These are phyloP conservation scores for Strix uralensis DNA, from an alignment of 2,113 vertebrate genomes.

Conservation along the genomic window DNA sequence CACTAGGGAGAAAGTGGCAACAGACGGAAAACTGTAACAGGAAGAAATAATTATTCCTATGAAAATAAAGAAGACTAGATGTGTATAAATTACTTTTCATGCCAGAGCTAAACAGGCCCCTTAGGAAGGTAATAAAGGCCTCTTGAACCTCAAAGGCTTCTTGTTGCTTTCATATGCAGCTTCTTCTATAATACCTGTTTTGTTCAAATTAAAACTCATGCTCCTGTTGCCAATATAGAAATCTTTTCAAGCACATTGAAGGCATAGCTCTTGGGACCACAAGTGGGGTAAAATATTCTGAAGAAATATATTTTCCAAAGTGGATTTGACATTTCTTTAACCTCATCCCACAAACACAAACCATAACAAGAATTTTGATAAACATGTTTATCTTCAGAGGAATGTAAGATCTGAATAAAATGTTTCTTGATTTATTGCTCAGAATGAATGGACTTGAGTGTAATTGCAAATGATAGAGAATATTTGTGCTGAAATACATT, in stretches of 20 bases:
- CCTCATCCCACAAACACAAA: neutral
- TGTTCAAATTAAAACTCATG: slow-evolving; percentile 46
- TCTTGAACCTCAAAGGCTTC: slow-evolving; percentile 44
- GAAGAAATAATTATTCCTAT: slow-evolving; percentile 18
- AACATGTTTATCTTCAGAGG: neutral
- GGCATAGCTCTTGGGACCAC: neutral
- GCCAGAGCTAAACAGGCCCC: slow-evolving; percentile 22
- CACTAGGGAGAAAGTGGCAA: neutral
- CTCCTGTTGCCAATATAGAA: slow-evolving; percentile 1
- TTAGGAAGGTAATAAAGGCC: slow-evolving; percentile 39
- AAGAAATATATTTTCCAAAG: slow-evolving; percentile 6
- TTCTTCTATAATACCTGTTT: slow-evolving; percentile 31
- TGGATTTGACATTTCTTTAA: neutral
- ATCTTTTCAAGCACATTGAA: slow-evolving; percentile 9
- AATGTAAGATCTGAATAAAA: neutral
- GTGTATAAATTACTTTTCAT: neutral
- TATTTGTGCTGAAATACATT: neutral
- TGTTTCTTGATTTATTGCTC: neutral
- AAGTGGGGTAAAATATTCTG: neutral
- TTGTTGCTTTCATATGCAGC: slow-evolving; percentile 21
- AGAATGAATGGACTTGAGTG: neutral
- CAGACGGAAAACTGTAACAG: neutral
- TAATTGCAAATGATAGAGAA: neutral
- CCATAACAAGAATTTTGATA: neutral
- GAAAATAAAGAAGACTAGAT: slow-evolving; percentile 19